These are phyloP conservation scores for Acanthisitta chloris DNA, from an alignment of 2,113 vertebrate species.

Conservation along the genomic window DNA sequence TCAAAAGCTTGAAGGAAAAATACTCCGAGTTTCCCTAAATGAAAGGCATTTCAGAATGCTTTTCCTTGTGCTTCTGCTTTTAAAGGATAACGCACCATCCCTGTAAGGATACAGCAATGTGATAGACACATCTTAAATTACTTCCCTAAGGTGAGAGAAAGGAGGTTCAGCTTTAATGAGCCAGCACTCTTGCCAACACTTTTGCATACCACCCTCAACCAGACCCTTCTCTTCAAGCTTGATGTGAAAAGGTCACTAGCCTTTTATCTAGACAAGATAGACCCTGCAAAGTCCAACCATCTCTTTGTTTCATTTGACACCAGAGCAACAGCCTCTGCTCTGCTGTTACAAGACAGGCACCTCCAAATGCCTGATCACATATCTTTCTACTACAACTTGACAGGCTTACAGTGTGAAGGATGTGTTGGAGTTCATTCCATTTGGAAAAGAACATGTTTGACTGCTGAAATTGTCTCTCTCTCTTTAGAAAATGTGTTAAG, in stretches of 20 bases:
- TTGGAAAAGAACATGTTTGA: background rate
- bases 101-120: background rate
- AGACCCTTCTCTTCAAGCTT: background rate
- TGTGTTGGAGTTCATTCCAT: conserved; percentile 9
- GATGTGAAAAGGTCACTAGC: conserved; percentile 38
- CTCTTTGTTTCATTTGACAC: conserved; percentile 4
- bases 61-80: background rate
- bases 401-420: conserved; percentile 18
- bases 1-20: background rate
- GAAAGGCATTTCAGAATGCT: background rate
- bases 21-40: background rate
- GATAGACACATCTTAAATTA: conserved; percentile 19
- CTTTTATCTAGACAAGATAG: conserved; percentile 41
- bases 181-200: background rate
- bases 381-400: background rate
- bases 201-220: conserved; percentile 8
- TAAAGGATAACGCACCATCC: background rate
- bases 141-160: conserved; percentile 16
- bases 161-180: background rate
- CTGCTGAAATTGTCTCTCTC: background rate
- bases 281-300: background rate
- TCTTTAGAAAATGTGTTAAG: background rate
- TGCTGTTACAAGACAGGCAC: background rate
- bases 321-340: background rate
- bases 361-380: conserved; percentile 1